phyloP scores from a whole-genome alignment of 1,140 invertebrate species.

The Drosophila obscura region DNA sequence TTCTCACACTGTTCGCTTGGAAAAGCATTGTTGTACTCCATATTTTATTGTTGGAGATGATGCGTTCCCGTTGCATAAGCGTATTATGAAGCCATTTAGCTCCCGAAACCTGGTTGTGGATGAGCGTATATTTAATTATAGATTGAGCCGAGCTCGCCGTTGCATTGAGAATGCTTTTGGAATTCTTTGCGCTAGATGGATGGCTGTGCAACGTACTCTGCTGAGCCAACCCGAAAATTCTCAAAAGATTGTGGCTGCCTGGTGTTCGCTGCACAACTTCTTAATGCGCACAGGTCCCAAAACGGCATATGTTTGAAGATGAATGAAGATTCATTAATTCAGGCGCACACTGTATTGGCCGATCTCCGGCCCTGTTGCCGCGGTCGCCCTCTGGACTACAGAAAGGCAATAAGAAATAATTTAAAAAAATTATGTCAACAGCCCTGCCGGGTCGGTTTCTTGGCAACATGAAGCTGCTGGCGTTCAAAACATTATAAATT shows the following conservation, averaged over 20 bases:
- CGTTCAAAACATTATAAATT: conserved; percentile 16
- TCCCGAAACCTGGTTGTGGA: background rate
- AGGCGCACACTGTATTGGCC: too few species aligned
- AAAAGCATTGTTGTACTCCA: background rate
- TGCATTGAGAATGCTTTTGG: conserved; percentile 5
- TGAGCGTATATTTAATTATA: background rate
- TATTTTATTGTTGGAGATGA: background rate
- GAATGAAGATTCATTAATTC: background rate
- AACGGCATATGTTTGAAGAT: too few species aligned
- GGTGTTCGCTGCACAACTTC: background rate
- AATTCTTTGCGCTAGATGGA: background rate
- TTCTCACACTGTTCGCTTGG: conserved; percentile 4
- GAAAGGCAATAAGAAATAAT: background rate
- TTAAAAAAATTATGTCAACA: background rate
- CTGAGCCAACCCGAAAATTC: background rate
- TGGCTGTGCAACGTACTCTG: conserved; percentile 1
- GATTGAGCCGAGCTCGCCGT: background rate
- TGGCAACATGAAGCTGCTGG: conserved; percentile 1
- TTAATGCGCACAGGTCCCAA: background rate
- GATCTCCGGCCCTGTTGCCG: background rate
- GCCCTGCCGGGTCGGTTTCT: background rate
- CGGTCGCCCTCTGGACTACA: background rate
- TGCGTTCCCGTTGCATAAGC: background rate
- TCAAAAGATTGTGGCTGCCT: background rate
- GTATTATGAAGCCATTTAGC: background rate